Evolutionary conservation across 2,888 invertebrate genomes (phyloP).

Genomic region (Andricus quercusramuli): DNA sequence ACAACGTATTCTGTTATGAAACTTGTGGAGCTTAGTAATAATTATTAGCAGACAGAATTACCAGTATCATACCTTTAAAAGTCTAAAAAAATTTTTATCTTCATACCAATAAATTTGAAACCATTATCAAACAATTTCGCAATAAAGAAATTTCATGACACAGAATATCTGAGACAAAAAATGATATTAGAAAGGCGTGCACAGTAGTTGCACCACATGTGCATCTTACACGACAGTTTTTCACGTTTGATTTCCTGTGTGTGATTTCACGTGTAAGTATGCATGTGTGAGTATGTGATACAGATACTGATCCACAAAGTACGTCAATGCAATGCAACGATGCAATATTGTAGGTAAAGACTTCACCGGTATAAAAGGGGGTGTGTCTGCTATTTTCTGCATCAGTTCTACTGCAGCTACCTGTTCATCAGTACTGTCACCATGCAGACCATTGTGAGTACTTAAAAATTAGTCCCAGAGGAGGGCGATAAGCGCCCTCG

Average conservation of each 20-base stretch:
- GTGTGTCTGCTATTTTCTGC: slow-evolving; percentile 62
- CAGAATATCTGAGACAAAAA: slow-evolving; percentile 51
- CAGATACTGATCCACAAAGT: slow-evolving; percentile 51
- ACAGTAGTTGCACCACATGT: slow-evolving; percentile 46
- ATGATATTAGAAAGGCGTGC: slow-evolving; percentile 72
- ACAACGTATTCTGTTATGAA: no score
- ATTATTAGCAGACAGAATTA: no score
- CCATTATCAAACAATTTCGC: slow-evolving; percentile 41
- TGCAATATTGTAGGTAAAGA: slow-evolving; percentile 61
- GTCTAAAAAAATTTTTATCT: background rate
- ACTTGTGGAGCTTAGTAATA: no score
- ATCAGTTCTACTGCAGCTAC: slow-evolving; percentile 69
- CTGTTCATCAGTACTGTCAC: slow-evolving; percentile 55
- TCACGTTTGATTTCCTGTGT: slow-evolving; percentile 43
- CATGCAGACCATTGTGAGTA: slow-evolving; percentile 73
- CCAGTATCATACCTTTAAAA: no score
- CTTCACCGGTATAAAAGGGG: slow-evolving; percentile 71
- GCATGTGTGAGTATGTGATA: slow-evolving; percentile 48
- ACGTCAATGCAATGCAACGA: slow-evolving; percentile 55
- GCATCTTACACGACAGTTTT: slow-evolving; percentile 46
- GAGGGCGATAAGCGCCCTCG: no score
- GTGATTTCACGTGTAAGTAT: slow-evolving; percentile 44
- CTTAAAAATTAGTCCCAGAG: background rate
- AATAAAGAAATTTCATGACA: slow-evolving; percentile 65
- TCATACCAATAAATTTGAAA: background rate